Percentiles rank a stretch among this genome's conserved stretches.
Evolutionary conservation across 1,140 invertebrate genomes (phyloP).

Genomic region (Anastrepha obliqua): DNA sequence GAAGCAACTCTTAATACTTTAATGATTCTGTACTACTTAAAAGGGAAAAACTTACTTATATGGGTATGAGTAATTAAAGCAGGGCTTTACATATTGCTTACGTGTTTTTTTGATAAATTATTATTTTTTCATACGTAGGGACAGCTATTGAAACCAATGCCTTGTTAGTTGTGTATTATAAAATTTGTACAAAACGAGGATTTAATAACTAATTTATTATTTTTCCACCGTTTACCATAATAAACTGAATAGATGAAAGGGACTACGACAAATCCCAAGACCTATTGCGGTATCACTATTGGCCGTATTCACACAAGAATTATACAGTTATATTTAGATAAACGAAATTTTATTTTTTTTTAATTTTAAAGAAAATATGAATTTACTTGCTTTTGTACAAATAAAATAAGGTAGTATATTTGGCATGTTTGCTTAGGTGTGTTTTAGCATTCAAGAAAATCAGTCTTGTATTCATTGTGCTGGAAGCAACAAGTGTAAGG

Average conservation of each 20-base stretch:
- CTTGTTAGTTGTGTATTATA: conserved; percentile 6
- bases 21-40: conserved; percentile 39
- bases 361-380: too few species aligned
- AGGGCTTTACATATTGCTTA: background rate
- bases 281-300: too few species aligned
- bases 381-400: too few species aligned
- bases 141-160: background rate
- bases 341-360: too few species aligned
- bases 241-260: background rate
- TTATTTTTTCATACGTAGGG: background rate
- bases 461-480: too few species aligned
- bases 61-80: background rate
- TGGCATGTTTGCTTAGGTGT: too few species aligned
- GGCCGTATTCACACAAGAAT: too few species aligned
- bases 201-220: background rate
- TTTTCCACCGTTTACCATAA: background rate
- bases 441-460: too few species aligned
- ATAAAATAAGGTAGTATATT: too few species aligned
- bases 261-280: too few species aligned
- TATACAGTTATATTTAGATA: too few species aligned
- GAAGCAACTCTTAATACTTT: conserved; percentile 22
- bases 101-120: conserved; percentile 7
- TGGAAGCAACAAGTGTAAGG: too few species aligned
- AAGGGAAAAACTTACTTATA: background rate
- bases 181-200: background rate